Evolutionary conservation across 2,797 vertebrate species (phyloP), one percentile per base, ranked within the genome.

Genomic region (Manis pentadactyla): DNA sequence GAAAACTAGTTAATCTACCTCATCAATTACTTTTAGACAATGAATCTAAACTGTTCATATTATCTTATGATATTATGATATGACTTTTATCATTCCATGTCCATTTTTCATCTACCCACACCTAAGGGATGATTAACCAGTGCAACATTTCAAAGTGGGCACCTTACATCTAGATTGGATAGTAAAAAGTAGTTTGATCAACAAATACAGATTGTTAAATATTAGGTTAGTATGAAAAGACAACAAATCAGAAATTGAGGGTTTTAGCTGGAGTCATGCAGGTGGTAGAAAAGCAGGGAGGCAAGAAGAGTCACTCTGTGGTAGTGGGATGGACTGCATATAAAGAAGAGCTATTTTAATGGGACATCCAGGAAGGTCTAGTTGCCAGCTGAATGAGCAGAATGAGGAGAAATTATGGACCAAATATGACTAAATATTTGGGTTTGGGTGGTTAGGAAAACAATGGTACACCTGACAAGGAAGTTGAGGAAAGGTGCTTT

Each of bases 141-240:
- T 6, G n/a, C 4, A 83, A 37, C 17, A 29, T 77, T 73, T 64
- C 14, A 95, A 73, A 89, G 34, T 14, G 49, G 74, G 13, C 2
- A 42, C 2, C 61, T 87, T 93, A 34, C 8, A 68, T 46, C 39
- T 81, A 39, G 84, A 95, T 84, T 92, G 89, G 11, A 42, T 77
- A 90, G 87, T 57, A 68, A 61, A 88, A 90, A n/a, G 39, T 55
- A 92, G 84, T 69, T 57, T 77, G 3, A 90, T 86, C 59, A 91
- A 75, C 13, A 73, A 73, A 88, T 68, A 59, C 2, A 82, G 18
- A 77, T 73, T 37, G 42, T 74, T 78, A 81, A 68, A 71, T 71
- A 81, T 9, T 57, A 17, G 37, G 10, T 84, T 37, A 5, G 37
- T 4, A 55, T 29, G 11, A 31, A 66, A 87, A 93, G 49, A 73